Evolutionary conservation across 37 sponge, comb jelly and placozoan genomes (phyloP).

Genomic region (Petrosia ficiformis): DNA sequence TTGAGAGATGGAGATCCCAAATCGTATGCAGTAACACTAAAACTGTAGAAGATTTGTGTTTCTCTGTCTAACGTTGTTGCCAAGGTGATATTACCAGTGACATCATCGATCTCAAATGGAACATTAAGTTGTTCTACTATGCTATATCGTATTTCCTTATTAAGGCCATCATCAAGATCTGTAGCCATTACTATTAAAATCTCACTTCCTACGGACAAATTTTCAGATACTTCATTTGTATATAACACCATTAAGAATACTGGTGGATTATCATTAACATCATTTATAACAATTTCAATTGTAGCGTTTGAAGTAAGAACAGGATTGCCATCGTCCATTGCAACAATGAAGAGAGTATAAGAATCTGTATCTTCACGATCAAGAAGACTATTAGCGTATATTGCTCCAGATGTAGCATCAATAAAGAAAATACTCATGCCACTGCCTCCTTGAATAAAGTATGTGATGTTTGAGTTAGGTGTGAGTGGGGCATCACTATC

Average conservation of each 20-base stretch:
- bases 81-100: background rate
- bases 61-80: conserved; percentile 51
- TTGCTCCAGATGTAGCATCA: conserved; percentile 21
- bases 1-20: conserved; percentile 19
- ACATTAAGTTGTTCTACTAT: background rate
- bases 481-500: conserved; percentile 22
- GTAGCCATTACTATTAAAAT: background rate
- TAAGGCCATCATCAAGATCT: conserved; percentile 5
- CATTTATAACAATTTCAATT: background rate
- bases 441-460: background rate
- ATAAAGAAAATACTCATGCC: conserved; percentile 22
- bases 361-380: conserved; percentile 24
- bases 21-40: conserved; percentile 40
- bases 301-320: background rate
- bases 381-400: conserved; percentile 2
- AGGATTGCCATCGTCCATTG: conserved; percentile 19
- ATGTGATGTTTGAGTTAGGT: conserved; percentile 20
- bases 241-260: background rate
- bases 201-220: background rate
- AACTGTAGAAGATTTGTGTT: background rate
- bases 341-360: conserved; percentile 21
- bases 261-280: conserved; percentile 18
- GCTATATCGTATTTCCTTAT: background rate
- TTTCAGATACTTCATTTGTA: background rate
- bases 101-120: background rate